phyloP scores from a whole-genome alignment of 1,140 invertebrate genomes.

The Microplitis demolitor region DNA sequence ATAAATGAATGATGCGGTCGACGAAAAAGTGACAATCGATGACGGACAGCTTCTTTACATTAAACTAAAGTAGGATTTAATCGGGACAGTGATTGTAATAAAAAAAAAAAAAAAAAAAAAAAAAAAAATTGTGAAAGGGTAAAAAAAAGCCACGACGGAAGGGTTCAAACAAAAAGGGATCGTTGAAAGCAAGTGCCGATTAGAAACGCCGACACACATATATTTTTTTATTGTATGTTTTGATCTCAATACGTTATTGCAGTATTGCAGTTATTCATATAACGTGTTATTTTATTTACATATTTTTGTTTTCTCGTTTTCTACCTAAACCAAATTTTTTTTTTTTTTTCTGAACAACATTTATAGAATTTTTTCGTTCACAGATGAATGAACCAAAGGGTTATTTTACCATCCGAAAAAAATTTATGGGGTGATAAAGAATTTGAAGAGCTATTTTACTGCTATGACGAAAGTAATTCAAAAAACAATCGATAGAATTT shows the following conservation, averaged over 20 bases:
- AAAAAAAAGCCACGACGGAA: slow-evolving; percentile 29
- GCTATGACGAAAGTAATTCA: not conserved
- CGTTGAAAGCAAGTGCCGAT: slow-evolving; percentile 59
- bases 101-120: not conserved
- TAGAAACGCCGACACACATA: slow-evolving; percentile 46
- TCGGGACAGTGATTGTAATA: not conserved
- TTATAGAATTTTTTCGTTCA: not conserved
- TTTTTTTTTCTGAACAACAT: not conserved
- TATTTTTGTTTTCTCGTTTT: not conserved
- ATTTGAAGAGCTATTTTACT: slow-evolving; percentile 1
- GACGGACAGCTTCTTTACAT: slow-evolving; percentile 4
- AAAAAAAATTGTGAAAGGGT: not conserved
- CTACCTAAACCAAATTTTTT: not conserved
- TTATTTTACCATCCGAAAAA: slow-evolving; percentile 11
- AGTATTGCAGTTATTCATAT: slow-evolving; percentile 3
- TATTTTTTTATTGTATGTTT: slow-evolving; percentile 10
- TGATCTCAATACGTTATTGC: slow-evolving; percentile 36
- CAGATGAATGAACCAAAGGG: not conserved
- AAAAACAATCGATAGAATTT: not conserved
- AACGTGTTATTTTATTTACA: not conserved
- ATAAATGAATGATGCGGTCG: too few species aligned
- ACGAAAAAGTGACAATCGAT: too few species aligned
- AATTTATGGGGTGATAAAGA: slow-evolving; percentile 8
- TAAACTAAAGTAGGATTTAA: not conserved
- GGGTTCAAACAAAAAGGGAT: slow-evolving; percentile 53